Conservation (phyloP, 2,888 invertebrate genomes). For the Anorthoa munda region DNA sequence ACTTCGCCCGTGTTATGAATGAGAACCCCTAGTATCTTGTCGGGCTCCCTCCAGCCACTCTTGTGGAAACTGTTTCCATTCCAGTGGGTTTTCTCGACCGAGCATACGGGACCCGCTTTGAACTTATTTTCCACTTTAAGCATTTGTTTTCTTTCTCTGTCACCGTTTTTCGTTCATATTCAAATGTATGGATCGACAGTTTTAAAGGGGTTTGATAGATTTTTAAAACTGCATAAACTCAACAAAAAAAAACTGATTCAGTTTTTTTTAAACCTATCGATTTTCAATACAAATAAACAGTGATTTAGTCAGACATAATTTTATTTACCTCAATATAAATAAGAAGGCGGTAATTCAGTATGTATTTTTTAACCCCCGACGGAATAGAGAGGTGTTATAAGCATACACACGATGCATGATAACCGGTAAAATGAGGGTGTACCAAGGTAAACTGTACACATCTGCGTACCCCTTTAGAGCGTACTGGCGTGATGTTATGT, state of each 20-base stretch:
- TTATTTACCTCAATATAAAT: neutral
- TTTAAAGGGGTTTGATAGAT: conserved; percentile 6
- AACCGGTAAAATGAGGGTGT: no score
- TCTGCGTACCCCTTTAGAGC: no score
- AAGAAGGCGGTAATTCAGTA: neutral
- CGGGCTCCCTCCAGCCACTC: conserved; percentile 70
- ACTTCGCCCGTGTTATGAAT: conserved; percentile 69
- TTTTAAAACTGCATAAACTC: neutral
- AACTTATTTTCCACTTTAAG: conserved; percentile 84
- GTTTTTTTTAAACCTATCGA: neutral
- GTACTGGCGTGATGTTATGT: no score
- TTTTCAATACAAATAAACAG: neutral
- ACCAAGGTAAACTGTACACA: no score
- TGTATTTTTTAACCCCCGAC: no score
- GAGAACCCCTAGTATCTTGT: conserved; percentile 72
- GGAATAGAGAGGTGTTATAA: no score
- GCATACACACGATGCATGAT: no score
- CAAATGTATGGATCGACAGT: conserved; percentile 55
- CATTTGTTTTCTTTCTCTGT: conserved; percentile 81
- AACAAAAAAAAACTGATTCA: neutral
- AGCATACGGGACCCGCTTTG: conserved; percentile 79
- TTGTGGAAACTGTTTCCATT: conserved; percentile 82
- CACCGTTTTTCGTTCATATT: conserved; percentile 59
- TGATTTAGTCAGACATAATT: neutral
- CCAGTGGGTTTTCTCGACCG: conserved; percentile 80